phyloP scores from a whole-genome alignment of 2,888 invertebrate species.

The Synergus gifuensis region DNA sequence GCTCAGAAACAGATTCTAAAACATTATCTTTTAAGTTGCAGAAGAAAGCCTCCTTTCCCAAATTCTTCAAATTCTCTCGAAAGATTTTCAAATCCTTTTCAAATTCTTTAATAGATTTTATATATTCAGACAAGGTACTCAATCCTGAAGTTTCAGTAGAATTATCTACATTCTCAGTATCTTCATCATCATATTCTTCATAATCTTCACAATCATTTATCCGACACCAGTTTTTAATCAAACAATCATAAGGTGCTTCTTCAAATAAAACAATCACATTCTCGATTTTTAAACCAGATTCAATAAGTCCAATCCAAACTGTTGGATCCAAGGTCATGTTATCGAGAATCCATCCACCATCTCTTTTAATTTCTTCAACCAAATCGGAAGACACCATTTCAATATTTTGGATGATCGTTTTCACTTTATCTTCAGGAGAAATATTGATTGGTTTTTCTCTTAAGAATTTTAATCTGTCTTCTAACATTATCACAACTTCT shows the following conservation, averaged over 20 bases:
- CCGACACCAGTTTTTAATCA: slow-evolving; percentile 66
- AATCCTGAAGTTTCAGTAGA: background rate
- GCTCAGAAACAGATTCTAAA: slow-evolving; percentile 66
- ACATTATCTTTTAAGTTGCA: slow-evolving; percentile 64
- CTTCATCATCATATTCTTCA: background rate
- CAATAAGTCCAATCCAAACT: slow-evolving; percentile 78
- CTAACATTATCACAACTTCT: slow-evolving; percentile 72
- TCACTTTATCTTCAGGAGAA: slow-evolving; percentile 77
- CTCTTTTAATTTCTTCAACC: slow-evolving; percentile 24
- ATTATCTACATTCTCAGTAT: slow-evolving; percentile 23
- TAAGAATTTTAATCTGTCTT: slow-evolving; percentile 78
- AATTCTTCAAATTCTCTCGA: slow-evolving; percentile 59
- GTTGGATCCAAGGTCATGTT: slow-evolving; percentile 80
- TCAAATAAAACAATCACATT: slow-evolving; percentile 81
- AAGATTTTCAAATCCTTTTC: slow-evolving; percentile 59
- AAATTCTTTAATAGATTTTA: slow-evolving; percentile 47
- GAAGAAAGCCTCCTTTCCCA: slow-evolving; percentile 58
- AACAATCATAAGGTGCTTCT: slow-evolving; percentile 76
- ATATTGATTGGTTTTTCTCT: slow-evolving; percentile 78
- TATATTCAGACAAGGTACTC: slow-evolving; percentile 36
- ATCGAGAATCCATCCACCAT: slow-evolving; percentile 82
- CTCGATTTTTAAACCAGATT: slow-evolving; percentile 79
- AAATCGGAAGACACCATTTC: slow-evolving; percentile 58
- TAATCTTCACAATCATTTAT: slow-evolving; percentile 15
- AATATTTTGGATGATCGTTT: slow-evolving; percentile 76